A percentile compares a stretch with the other conserved stretches of the same genome.
These are phyloP conservation scores for Diogma glabrata DNA, from an alignment of 2,888 invertebrate genomes.

Conservation along the genomic window DNA sequence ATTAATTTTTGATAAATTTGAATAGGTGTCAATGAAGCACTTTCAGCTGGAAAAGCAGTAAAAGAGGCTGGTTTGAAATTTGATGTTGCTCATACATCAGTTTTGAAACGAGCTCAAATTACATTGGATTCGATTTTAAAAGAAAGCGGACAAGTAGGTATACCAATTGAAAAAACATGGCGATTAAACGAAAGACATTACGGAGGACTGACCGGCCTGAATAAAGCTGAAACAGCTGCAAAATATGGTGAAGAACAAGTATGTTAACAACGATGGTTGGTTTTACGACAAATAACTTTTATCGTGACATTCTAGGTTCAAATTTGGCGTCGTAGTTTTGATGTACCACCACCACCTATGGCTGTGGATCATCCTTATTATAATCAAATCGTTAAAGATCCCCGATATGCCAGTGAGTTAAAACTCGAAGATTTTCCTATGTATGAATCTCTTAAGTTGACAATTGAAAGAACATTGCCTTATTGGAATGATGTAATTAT, in stretches of 20 bases:
- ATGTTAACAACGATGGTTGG: no score
- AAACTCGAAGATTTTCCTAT: conserved; percentile 65
- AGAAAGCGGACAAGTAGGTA: conserved; percentile 51
- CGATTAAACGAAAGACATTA: conserved; percentile 80
- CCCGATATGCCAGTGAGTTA: conserved; percentile 58
- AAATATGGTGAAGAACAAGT: conserved; percentile 77
- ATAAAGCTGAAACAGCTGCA: conserved; percentile 74
- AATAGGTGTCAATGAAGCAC: conserved; percentile 30
- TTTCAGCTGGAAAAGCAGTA: conserved; percentile 55
- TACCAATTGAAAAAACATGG: conserved; percentile 66
- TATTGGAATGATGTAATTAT: conserved; percentile 73
- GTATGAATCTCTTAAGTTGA: conserved; percentile 71
- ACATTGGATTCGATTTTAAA: conserved; percentile 57
- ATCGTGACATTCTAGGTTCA: conserved; percentile 46
- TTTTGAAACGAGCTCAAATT: conserved; percentile 62
- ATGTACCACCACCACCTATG: conserved; percentile 72
- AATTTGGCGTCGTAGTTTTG: conserved; percentile 77
- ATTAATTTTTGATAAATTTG: neutral
- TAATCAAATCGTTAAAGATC: conserved; percentile 60
- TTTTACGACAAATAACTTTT: neutral
- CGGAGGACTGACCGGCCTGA: conserved; percentile 73
- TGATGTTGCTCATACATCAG: conserved; percentile 71
- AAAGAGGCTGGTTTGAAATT: conserved; percentile 58
- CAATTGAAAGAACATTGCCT: conserved; percentile 70
- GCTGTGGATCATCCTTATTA: conserved; percentile 63